Conservation (phyloP, 2,888 invertebrate species). For the Tenodera sinensis region DNA sequence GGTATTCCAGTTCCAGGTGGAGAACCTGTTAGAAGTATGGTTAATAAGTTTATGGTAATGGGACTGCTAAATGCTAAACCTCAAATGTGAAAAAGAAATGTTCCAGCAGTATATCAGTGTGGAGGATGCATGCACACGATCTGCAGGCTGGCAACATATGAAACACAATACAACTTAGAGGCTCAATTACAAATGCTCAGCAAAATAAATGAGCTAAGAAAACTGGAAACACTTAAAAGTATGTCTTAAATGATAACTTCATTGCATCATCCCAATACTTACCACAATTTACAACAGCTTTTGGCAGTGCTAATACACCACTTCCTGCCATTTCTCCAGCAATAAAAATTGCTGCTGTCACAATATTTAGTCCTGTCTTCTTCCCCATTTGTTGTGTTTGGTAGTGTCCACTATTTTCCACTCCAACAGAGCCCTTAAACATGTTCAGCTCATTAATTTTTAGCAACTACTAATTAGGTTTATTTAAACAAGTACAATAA, state of each 20-base stretch:
- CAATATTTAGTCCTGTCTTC: constrained; percentile 44
- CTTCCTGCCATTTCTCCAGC: constrained; percentile 70
- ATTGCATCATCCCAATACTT: constrained; percentile 24
- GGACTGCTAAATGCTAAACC: too few species aligned
- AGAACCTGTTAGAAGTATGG: too few species aligned
- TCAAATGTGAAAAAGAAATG: too few species aligned
- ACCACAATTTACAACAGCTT: constrained; percentile 63
- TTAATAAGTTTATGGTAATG: too few species aligned
- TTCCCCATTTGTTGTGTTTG: background rate
- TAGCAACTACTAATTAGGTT: background rate
- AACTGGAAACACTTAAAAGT: background rate
- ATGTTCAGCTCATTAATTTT: background rate
- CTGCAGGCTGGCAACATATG: too few species aligned
- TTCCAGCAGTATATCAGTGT: too few species aligned
- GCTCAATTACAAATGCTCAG: too few species aligned
- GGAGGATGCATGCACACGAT: too few species aligned
- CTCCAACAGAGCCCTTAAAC: constrained; percentile 15
- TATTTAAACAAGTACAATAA: too few species aligned
- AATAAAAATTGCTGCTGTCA: constrained; percentile 59
- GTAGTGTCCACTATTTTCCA: background rate
- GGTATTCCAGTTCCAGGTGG: too few species aligned
- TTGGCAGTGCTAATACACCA: constrained; percentile 65
- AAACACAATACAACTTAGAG: too few species aligned
- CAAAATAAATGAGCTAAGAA: background rate
- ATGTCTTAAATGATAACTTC: background rate